phyloP scores from a whole-genome alignment of 2,888 invertebrate genomes.

The Cephus sareptanus region DNA sequence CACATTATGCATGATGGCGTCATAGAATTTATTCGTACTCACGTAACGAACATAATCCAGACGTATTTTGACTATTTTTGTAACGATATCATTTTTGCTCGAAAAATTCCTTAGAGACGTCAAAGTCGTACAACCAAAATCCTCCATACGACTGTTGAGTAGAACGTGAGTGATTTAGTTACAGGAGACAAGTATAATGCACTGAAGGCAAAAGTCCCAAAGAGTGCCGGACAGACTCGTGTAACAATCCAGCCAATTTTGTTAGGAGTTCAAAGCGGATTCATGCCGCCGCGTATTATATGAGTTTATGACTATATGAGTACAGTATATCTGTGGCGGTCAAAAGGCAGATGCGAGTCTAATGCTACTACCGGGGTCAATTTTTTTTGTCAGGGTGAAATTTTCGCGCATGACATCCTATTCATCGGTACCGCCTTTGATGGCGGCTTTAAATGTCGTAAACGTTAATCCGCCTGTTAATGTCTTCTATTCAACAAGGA shows the following conservation, averaged over 20 bases:
- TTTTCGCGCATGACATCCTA: neutral
- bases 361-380: neutral
- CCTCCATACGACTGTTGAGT: neutral
- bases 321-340: neutral
- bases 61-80: neutral
- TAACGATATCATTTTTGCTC: neutral
- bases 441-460: neutral
- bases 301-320: neutral
- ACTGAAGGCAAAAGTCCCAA: neutral
- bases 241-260: neutral
- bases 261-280: neutral
- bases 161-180: neutral
- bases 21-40: neutral
- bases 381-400: neutral
- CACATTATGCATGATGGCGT: neutral
- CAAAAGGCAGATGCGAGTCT: neutral
- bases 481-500: neutral
- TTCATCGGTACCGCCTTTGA: neutral
- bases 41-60: neutral
- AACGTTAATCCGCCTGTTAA: neutral
- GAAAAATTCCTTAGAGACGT: neutral
- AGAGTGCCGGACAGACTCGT: neutral
- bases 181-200: neutral
- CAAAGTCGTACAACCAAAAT: neutral
- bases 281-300: neutral